Base-by-base conservation (phyloP, 2,888 invertebrate genomes). In the Limnephilus auricula region DNA sequence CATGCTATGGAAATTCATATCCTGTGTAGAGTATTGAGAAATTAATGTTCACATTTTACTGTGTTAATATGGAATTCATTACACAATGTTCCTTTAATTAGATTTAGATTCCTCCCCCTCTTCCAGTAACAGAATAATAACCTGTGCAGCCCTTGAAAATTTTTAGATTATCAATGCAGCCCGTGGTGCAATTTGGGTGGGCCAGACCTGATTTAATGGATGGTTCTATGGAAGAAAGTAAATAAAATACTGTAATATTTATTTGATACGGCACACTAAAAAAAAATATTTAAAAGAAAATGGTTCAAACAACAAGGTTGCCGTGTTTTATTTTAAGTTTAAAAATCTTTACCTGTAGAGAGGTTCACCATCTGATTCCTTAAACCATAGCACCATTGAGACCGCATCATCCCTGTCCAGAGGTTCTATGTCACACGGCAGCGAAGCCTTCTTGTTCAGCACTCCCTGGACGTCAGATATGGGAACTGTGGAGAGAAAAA, bases 321-420 rank as follows among this genome's bases (percentile, higher is more conserved):
- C 12, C 12, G 12, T 90, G 95, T 95, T 45, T 15, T 31, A 31
- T 80, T 31, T 80, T 65, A 65, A 25, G 0, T 9, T n/a, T 25
- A n/a, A 65, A 25, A n/a, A 40, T 40, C 6, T 65, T 85, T 85
- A 98, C 98, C 98, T 98, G 96, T 98, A 98, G 93, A 98, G 96
- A 40, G 98, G 98, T 94, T 98, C 98, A 65, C 97, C 97, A 93
- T 97, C 98, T 80, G 97, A 97, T 94, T 98, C 98, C 94, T 98
- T 98, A 95, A 98, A 98, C 98, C 98, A 98, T 79, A 98, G 96
- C 93, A 98, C 98, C 98, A 98, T 98, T 94, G 97, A 97, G 90
- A 98, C 98, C 40, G 97, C 97, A 95, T 98, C 98, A 94, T 98
- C 97, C 90, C 97, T 96, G 94, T 98, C 97, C 93, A 97, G 96